A percentile compares a stretch with the other conserved stretches of the same genome.
These are phyloP conservation scores for Machimus rusticus DNA, from an alignment of 2,888 invertebrate species.

Conservation along the genomic window DNA sequence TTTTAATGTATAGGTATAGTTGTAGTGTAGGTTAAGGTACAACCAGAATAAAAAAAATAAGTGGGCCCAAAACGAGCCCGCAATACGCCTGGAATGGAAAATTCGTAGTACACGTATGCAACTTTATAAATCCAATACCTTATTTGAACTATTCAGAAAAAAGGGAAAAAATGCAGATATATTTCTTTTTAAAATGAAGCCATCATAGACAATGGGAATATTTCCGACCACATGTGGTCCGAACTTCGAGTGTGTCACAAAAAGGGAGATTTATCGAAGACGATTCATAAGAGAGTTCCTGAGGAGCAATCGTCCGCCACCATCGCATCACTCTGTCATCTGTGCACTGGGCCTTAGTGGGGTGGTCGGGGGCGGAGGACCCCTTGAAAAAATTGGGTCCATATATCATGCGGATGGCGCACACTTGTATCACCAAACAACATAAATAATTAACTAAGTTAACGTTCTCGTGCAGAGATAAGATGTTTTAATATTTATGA, in stretches of 20 bases:
- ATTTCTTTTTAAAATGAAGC: neutral
- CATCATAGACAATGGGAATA: neutral
- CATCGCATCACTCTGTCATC: constrained; percentile 5
- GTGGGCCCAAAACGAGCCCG: no score
- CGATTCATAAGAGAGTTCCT: neutral
- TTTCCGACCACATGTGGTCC: neutral
- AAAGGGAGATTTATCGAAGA: neutral
- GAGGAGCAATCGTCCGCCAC: neutral
- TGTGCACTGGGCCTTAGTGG: neutral
- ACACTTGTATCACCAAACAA: constrained; percentile 49
- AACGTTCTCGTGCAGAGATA: constrained; percentile 55
- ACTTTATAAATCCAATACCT: no score
- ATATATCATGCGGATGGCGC: constrained; percentile 25
- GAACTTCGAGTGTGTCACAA: neutral
- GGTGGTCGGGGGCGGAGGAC: neutral
- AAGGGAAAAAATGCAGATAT: neutral
- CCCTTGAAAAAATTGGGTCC: constrained; percentile 35
- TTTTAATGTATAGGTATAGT: no score
- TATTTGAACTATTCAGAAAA: no score
- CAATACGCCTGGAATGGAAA: no score
- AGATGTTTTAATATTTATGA: constrained; percentile 64
- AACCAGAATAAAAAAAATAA: no score
- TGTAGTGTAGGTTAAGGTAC: no score
- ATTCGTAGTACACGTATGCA: no score
- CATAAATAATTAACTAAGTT: constrained; percentile 63